Conservation (phyloP, 2,888 invertebrate genomes). For the Himalopsyche tibetana region DNA sequence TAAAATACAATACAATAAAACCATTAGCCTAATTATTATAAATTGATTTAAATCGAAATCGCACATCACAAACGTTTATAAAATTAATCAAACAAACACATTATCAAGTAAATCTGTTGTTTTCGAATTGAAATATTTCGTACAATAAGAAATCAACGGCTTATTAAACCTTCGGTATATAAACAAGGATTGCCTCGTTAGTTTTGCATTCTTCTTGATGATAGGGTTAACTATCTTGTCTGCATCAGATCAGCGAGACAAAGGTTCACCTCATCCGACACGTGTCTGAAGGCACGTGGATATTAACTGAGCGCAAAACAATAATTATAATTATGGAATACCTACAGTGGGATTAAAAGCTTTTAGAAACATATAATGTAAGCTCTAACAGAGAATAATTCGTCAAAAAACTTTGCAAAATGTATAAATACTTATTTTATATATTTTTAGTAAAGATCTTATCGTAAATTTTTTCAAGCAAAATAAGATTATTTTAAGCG, state of each 20-base stretch:
- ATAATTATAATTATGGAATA: background rate
- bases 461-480: too few species aligned
- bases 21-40: too few species aligned
- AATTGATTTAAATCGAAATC: too few species aligned
- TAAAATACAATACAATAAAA: too few species aligned
- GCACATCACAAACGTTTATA: too few species aligned
- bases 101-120: background rate
- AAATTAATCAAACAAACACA: background rate
- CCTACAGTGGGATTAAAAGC: background rate
- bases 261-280: slow-evolving; percentile 16
- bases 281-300: slow-evolving; percentile 9
- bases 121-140: background rate
- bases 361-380: too few species aligned
- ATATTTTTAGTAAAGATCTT: too few species aligned
- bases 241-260: slow-evolving; percentile 15
- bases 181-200: background rate
- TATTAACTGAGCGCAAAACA: slow-evolving; percentile 4
- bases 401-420: too few species aligned
- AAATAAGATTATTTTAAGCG: too few species aligned
- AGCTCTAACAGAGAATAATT: too few species aligned
- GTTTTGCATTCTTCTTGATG: background rate
- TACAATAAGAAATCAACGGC: background rate
- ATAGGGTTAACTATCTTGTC: slow-evolving; percentile 15
- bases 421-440: too few species aligned
- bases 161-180: background rate